These are phyloP conservation scores for Bovichtus diacanthus DNA, from an alignment of 2,797 vertebrate genomes.

Conservation along the genomic window DNA sequence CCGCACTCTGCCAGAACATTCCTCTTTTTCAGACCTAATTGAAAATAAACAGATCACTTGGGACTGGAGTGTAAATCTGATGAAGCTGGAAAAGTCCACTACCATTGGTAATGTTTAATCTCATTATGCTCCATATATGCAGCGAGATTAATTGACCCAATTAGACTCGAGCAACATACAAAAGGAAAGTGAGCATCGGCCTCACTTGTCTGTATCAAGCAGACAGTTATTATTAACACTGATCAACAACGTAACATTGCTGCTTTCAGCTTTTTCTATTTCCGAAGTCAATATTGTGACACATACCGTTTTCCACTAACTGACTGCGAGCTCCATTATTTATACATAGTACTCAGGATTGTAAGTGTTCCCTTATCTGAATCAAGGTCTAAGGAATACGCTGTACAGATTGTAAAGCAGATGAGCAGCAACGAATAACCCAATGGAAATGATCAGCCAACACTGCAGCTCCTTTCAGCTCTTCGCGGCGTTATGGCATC, in stretches of 20 bases:
- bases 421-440: no score
- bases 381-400: no score
- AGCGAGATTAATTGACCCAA: constrained; percentile 82
- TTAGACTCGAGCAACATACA: constrained; percentile 73
- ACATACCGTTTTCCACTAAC: neutral
- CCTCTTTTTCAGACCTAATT: constrained; percentile 79
- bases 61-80: constrained; percentile 78
- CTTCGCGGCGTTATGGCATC: neutral
- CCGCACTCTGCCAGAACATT: constrained; percentile 67
- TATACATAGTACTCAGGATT: neutral
- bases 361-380: neutral
- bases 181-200: constrained; percentile 57
- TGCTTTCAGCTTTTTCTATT: neutral
- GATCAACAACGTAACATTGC: constrained; percentile 50
- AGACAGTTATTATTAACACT: constrained; percentile 65
- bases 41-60: constrained; percentile 83
- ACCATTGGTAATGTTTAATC: constrained; percentile 78
- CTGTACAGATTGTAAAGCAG: no score
- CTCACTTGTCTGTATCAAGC: constrained; percentile 69
- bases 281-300: neutral
- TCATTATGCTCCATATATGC: constrained; percentile 76
- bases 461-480: neutral
- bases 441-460: no score
- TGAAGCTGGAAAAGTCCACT: constrained; percentile 79
- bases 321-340: neutral